Evolutionary conservation across 2,113 vertebrate genomes (phyloP).

Genomic region (human): GRCh38 chr7:40232001-40232500

Average conservation of each 20-base stretch:
- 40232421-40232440: background rate
- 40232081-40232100: too few species aligned
- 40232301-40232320: background rate
- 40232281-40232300: background rate
- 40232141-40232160: background rate
- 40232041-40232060: too few species aligned
- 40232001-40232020: too few species aligned
- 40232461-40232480: background rate
- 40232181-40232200: background rate
- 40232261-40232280: background rate
- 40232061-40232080: too few species aligned
- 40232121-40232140: background rate
- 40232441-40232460: background rate
- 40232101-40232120: background rate
- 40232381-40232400: background rate
- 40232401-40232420: background rate
- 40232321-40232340: background rate
- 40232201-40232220: background rate
- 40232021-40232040: too few species aligned
- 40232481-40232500: background rate
- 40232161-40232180: background rate
- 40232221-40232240: background rate
- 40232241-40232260: background rate
- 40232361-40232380: background rate
- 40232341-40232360: background rate